Evolutionary conservation across 2,888 invertebrate species (phyloP), one percentile per base, ranked within the genome.

Genomic region (Monopis laevigella): DNA sequence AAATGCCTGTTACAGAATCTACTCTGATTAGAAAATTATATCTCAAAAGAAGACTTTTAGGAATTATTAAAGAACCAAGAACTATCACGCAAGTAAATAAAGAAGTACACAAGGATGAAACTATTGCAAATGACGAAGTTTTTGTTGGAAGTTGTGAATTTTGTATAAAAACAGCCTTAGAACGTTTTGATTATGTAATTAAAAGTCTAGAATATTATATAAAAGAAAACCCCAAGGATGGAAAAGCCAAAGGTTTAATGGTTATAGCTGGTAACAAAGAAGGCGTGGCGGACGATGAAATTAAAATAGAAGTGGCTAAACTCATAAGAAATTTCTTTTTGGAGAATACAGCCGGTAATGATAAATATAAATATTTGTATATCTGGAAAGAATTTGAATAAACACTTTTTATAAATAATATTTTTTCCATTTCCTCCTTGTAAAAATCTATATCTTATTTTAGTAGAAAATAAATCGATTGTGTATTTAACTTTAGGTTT

Each of bases 21-120:
- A 70, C 72, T 0, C 47, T 73, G 21, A 67, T 66, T 24, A 58
- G 72, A 27, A 68, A 67, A 40, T 40, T 73, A 32, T 68, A 58
- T 43, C 47, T 72, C 5, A 62, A 49, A 44, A 41, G 18, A 30
- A 34, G n/a, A n/a, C n/a, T n/a, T n/a, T n/a, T n/a, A n/a, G n/a
- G n/a, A n/a, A n/a, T n/a, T n/a, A n/a, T n/a, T n/a, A n/a, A n/a
- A n/a, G n/a, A n/a, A n/a, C n/a, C n/a, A n/a, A n/a, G n/a, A n/a
- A n/a, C n/a, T n/a, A n/a, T n/a, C n/a, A n/a, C n/a, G n/a, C n/a
- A n/a, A n/a, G n/a, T n/a, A n/a, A n/a, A n/a, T n/a, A n/a, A n/a
- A n/a, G n/a, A n/a, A n/a, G n/a, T n/a, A n/a, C n/a, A n/a, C n/a
- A n/a, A n/a, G n/a, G n/a, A 13, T 32, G 7, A 26, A 17, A 34